Conservation (phyloP, 2,113 vertebrate species). For the Cololabis saira region DNA sequence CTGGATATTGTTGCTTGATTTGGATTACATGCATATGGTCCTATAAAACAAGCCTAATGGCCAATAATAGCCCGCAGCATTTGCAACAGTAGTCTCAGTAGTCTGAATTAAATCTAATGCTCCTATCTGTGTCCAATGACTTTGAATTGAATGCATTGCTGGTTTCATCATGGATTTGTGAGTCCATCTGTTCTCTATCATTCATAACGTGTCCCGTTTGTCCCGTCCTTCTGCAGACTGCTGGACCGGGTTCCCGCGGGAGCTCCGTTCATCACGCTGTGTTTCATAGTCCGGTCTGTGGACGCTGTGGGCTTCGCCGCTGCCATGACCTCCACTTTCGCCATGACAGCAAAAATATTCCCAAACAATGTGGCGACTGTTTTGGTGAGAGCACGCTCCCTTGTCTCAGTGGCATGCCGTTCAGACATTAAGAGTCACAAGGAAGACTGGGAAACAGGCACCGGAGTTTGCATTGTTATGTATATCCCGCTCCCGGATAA, state of each 20-base stretch:
- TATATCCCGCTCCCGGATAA: neutral
- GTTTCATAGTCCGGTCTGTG: constrained; percentile 88
- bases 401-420: constrained; percentile 51
- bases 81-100: too few species aligned
- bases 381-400: constrained; percentile 83
- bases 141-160: too few species aligned
- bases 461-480: constrained; percentile 32
- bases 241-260: constrained; percentile 86
- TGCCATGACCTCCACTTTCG: constrained; percentile 88
- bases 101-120: too few species aligned
- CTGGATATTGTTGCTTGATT: too few species aligned
- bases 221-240: constrained; percentile 76
- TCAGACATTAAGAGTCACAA: constrained; percentile 43
- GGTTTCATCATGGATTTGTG: too few species aligned
- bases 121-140: too few species aligned
- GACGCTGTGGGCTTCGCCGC: constrained; percentile 91
- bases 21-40: too few species aligned
- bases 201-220: neutral
- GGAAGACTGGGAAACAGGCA: constrained; percentile 38
- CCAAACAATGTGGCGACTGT: constrained; percentile 93
- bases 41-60: too few species aligned
- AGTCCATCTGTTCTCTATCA: too few species aligned
- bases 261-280: constrained; percentile 84
- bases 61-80: too few species aligned
- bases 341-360: constrained; percentile 89